phyloP scores from a whole-genome alignment of 2,888 invertebrate genomes.

The Smittia sp. region DNA sequence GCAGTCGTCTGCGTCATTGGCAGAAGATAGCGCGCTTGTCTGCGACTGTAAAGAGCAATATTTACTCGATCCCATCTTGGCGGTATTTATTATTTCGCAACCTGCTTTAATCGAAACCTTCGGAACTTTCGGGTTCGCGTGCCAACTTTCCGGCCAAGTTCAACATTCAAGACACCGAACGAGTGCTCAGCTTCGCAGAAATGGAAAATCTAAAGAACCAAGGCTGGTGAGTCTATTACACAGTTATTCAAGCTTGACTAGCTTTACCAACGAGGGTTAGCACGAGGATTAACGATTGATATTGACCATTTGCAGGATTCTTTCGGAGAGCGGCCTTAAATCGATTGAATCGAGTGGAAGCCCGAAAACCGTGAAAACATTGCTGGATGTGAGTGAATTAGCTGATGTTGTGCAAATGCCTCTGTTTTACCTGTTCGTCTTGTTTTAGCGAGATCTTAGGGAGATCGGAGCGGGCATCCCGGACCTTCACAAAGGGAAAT shows the following conservation, averaged over 20 bases:
- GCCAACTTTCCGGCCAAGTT: no score
- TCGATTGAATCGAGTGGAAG: neutral
- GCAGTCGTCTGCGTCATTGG: no score
- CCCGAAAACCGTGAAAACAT: neutral
- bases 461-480: constrained; percentile 70
- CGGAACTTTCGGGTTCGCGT: no score
- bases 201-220: constrained; percentile 56
- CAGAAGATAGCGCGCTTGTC: no score
- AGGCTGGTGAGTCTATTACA: constrained; percentile 61
- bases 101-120: no score
- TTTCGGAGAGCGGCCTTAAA: constrained; percentile 23
- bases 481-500: constrained; percentile 48
- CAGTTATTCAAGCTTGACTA: neutral
- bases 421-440: constrained; percentile 55
- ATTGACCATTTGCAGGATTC: constrained; percentile 27
- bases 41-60: no score
- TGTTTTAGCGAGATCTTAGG: constrained; percentile 61
- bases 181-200: no score
- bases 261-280: constrained; percentile 20
- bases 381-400: constrained; percentile 34
- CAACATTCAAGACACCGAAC: no score
- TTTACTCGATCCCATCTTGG: no score
- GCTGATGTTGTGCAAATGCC: constrained; percentile 42
- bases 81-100: no score
- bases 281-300: no score